These are phyloP conservation scores for Parthenolecanium corni DNA, from an alignment of 2,888 invertebrate species.

Conservation along the genomic window DNA sequence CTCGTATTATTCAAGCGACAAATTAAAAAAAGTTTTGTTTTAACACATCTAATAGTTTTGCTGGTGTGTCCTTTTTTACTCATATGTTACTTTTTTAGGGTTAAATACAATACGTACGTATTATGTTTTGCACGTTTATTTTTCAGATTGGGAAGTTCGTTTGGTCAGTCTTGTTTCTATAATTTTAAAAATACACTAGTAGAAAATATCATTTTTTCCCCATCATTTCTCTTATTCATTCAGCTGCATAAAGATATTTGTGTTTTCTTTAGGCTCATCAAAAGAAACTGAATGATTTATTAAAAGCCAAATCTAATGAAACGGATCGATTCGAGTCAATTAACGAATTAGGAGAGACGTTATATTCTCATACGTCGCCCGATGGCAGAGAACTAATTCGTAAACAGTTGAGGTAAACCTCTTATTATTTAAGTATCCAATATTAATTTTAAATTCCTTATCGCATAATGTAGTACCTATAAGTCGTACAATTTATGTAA, in stretches of 20 bases:
- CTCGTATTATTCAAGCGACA: too few relatives aligned
- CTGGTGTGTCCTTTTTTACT: too few relatives aligned
- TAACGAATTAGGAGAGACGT: constrained; percentile 76
- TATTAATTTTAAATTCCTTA: background rate
- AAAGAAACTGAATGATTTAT: constrained; percentile 63
- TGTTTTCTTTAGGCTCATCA: constrained; percentile 57
- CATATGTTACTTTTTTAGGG: too few relatives aligned
- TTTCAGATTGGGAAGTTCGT: too few relatives aligned
- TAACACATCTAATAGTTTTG: too few relatives aligned
- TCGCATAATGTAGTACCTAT: background rate
- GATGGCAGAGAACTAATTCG: constrained; percentile 87
- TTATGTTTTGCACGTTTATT: too few relatives aligned
- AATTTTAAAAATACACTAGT: too few relatives aligned
- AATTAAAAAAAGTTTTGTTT: too few relatives aligned
- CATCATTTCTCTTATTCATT: background rate
- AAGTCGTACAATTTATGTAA: background rate
- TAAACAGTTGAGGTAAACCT: constrained; percentile 54
- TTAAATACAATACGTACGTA: too few relatives aligned
- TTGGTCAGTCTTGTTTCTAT: too few relatives aligned
- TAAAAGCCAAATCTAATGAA: constrained; percentile 67
- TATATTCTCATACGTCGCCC: constrained; percentile 86
- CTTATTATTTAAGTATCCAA: background rate
- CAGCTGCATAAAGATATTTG: too few relatives aligned
- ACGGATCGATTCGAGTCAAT: constrained; percentile 70
- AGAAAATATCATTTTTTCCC: too few relatives aligned